Conservation (phyloP, 2,797 vertebrate species). For the Pantherophis vulpinus region DNA sequence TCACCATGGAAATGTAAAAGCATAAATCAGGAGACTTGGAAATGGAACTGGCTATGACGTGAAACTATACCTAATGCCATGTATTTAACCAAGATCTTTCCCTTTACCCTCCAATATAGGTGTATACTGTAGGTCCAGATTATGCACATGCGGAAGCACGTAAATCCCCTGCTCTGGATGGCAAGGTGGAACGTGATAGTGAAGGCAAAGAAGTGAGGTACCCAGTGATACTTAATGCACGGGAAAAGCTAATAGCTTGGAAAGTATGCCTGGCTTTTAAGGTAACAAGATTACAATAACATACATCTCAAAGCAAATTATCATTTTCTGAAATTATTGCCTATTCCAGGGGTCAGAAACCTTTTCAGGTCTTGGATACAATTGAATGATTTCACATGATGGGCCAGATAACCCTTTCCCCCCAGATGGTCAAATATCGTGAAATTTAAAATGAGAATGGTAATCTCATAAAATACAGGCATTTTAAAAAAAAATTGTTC, state of each 20-base stretch:
- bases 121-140: slow-evolving; percentile 88
- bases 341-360: accelerated
- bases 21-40: background rate
- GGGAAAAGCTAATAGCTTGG: slow-evolving; percentile 89
- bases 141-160: slow-evolving; percentile 89
- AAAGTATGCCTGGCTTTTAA: slow-evolving; percentile 91
- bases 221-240: slow-evolving; percentile 86
- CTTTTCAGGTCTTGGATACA: background rate
- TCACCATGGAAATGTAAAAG: background rate
- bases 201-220: slow-evolving; percentile 90
- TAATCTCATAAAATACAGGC: background rate
- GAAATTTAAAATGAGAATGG: background rate
- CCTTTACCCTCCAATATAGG: slow-evolving; percentile 66
- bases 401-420: background rate
- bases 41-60: background rate
- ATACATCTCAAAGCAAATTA: slow-evolving; percentile 34
- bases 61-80: background rate
- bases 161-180: slow-evolving; percentile 87
- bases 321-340: background rate
- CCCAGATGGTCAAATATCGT: background rate
- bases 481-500: background rate
- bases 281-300: slow-evolving; percentile 66
- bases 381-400: background rate
- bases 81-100: background rate
- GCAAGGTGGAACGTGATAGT: slow-evolving; percentile 87